Conservation (phyloP, 2,888 invertebrate species). For the Conchocele bisecta region DNA sequence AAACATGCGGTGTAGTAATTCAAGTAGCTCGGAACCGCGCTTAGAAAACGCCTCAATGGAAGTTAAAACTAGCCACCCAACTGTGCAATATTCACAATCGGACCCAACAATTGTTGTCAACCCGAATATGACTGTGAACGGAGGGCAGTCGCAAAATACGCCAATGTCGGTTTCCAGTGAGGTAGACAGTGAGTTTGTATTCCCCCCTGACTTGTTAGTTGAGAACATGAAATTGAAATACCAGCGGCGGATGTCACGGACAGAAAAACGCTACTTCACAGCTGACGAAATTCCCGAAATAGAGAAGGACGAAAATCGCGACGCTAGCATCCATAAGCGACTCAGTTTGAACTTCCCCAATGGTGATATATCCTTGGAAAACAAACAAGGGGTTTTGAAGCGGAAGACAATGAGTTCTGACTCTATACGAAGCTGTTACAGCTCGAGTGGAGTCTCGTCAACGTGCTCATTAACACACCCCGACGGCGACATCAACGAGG, state of each 20-base stretch:
- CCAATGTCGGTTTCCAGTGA: slow-evolving; percentile 4
- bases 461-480: slow-evolving; percentile 82
- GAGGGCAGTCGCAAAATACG: not conserved
- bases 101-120: slow-evolving; percentile 46
- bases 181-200: too few species aligned
- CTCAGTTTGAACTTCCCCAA: slow-evolving; percentile 86
- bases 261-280: slow-evolving; percentile 86
- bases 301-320: slow-evolving; percentile 73
- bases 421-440: slow-evolving; percentile 82
- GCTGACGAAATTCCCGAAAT: slow-evolving; percentile 88
- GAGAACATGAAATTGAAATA: slow-evolving; percentile 75
- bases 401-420: slow-evolving; percentile 81
- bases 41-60: slow-evolving; percentile 4
- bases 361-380: slow-evolving; percentile 70
- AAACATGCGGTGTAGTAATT: too few species aligned
- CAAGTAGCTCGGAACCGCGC: too few species aligned
- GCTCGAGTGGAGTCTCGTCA: slow-evolving; percentile 84
- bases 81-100: slow-evolving; percentile 58
- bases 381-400: slow-evolving; percentile 68
- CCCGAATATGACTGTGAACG: not conserved
- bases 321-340: slow-evolving; percentile 86
- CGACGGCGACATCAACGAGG: slow-evolving; percentile 77
- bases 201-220: slow-evolving; percentile 67
- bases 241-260: slow-evolving; percentile 75
- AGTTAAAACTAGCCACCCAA: slow-evolving; percentile 29